Base-by-base conservation (phyloP, 2,888 invertebrate genomes). In the Liodrosophila aerea region DNA sequence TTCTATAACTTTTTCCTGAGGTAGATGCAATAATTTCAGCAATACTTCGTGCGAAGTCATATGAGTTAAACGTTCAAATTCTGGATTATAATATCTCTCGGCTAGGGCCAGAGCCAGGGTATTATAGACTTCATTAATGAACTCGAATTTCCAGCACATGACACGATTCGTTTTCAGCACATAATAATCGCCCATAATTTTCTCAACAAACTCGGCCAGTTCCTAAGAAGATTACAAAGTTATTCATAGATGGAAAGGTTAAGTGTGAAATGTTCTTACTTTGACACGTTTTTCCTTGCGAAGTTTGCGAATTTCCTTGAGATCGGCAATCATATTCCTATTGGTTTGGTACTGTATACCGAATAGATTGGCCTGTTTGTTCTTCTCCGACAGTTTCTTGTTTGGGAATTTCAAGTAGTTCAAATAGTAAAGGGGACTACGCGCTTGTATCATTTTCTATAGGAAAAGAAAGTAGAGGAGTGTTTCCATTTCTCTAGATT, bases 71-170 rank as follows among this genome's bases (percentile, higher is more conserved):
- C 7, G 13, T 15, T 61, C 60, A 0, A n/a, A n/a, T n/a, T n/a
- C n/a, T n/a, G 64, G 64, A 3, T 78, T 46, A 1, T 57, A 49
- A 46, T 82, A 88, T 40, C 72, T 73, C 58, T 89, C 88, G 0
- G 77, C 52, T 29, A 85, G 70, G 1, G 88, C 76, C 43, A 89
- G 49, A 0, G 85, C 89, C 16, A 88, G 29, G 0, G 76, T 82
- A 53, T 89, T 89, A 33, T 87, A 89, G 3, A 89, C 85, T 57
- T 89, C 89, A 49, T 87, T 87, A 0, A 87, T 64, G 37, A 87
- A 89, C 53, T 88, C 87, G 50, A 87, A 88, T 59, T 87, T 89
- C 85, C 89, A 87, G 1, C 88, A 88, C 87, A 88, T 87, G 4
- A 87, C 73, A 13, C 88, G 81, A 40, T 68, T 40, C 0, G 88